Evolutionary conservation across 1,140 invertebrate species (phyloP).

Genomic region (Bemisia tabaci): DNA sequence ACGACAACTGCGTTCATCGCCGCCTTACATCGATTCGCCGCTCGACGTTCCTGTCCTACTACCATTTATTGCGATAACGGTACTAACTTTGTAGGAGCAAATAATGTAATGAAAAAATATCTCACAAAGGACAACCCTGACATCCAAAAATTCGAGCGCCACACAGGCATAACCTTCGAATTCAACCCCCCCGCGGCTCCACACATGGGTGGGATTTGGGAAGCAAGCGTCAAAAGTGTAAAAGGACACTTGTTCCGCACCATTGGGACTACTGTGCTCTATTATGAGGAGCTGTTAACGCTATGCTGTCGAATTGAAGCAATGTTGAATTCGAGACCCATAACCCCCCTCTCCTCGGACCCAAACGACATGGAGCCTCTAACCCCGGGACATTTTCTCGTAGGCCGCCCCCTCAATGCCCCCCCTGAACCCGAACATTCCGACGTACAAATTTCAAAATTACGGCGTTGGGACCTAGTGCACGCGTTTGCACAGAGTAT

Average conservation of each 20-base stretch:
- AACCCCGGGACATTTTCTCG: slow-evolving; percentile 24
- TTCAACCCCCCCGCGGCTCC: slow-evolving; percentile 26
- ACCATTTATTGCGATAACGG: slow-evolving; percentile 14
- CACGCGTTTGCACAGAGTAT: slow-evolving; percentile 24
- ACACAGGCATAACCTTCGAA: slow-evolving; percentile 22
- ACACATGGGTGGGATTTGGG: slow-evolving; percentile 30
- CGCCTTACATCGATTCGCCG: slow-evolving; percentile 21
- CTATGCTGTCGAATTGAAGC: slow-evolving; percentile 19
- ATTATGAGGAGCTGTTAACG: slow-evolving; percentile 18
- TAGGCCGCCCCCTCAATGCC: slow-evolving; percentile 18
- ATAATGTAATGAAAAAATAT: no score
- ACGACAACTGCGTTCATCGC: slow-evolving; percentile 21
- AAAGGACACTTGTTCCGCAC: slow-evolving; percentile 26
- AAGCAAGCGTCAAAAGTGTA: slow-evolving; percentile 25
- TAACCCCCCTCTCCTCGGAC: slow-evolving; percentile 14
- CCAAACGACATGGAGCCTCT: slow-evolving; percentile 14
- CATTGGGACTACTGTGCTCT: slow-evolving; percentile 17
- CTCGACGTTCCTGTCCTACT: slow-evolving; percentile 11
- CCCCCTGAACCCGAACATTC: slow-evolving; percentile 14
- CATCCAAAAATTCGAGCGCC: no score
- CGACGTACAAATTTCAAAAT: slow-evolving; percentile 13
- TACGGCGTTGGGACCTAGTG: slow-evolving; percentile 20
- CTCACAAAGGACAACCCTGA: no score
- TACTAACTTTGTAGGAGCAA: slow-evolving; percentile 17
- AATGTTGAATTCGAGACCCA: slow-evolving; percentile 19